Evolutionary conservation across 2,113 vertebrate species (phyloP), one percentile per base, ranked within the genome.

Genomic region (Elephantulus edwardii): DNA sequence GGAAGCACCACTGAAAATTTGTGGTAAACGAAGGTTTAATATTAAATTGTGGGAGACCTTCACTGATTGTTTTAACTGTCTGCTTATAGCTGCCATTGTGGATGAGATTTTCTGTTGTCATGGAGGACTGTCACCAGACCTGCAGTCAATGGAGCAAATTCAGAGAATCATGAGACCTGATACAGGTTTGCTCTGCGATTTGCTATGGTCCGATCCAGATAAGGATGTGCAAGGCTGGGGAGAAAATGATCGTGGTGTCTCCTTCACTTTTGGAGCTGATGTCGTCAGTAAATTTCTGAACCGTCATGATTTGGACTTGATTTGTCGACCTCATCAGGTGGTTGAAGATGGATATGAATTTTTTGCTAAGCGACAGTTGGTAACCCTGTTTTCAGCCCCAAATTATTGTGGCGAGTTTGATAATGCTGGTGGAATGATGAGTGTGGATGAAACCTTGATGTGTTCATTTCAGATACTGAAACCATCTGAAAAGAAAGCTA

Each of bases 101-200:
- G n/a, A n/a, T n/a, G n/a, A n/a, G n/a, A n/a, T n/a, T n/a, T n/a
- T n/a, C n/a, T n/a, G n/a, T n/a, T n/a, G n/a, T n/a, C n/a, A n/a
- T n/a, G n/a, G n/a, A 99, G 99, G 99, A 48, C 97, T 99, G 33
- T 99, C 99, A 86, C 99, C 99, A 97, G 99, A 99, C 96, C 98
- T 99, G 68, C 99, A 99, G 85, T 99, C 98, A 91, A 99, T 99
- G 99, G 99, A 99, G 93, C 99, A 99, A 96, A 99, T 99, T 82
- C 98, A 99, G 86, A 98, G 99, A 97, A 99, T 99, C 93, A 99
- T 99, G 99, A 98, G 99, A 97, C 99, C 99, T 93, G 99, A 99
- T 95, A 99, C 99, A 97, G 99, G 99, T 99, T n/a, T n/a, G n/a
- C n/a, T n/a, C n/a, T n/a, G n/a, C n/a, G n/a, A n/a, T n/a, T n/a